Evolutionary conservation across 2,797 vertebrate genomes (phyloP), one percentile per base, ranked within the genome.

Genomic region (Lemur catta): DNA sequence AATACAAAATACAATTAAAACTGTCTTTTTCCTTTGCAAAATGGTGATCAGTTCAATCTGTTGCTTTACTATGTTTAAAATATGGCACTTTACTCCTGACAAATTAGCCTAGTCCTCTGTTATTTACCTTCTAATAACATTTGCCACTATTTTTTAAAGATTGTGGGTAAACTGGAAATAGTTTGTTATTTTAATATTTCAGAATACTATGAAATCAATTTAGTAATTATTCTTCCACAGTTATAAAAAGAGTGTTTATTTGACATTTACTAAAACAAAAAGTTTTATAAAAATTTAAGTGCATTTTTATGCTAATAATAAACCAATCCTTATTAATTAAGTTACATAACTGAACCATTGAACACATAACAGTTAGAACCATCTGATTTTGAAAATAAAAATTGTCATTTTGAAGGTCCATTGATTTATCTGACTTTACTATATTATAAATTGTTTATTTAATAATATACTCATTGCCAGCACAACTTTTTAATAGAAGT

Each of bases 401-500:
- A 46, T 18, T 24, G 50, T 57, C 9, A 91, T 67, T 57, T 74
- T 87, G 48, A 91, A 78, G 59, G 4, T 95, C 80, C 93, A 84
- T 67, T 93, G 80, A 94, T 24, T 97, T 76, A 89, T 38, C 92
- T 93, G 46, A 95, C 2, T 98, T 97, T 96, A 95, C 69, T 81
- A 91, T 94, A 96, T 95, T 96, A 96, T 50, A 97, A 95, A 96
- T 97, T 98, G 92, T 97, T 98, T 98, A 96, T 94, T 98, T 97
- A 97, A 93, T 91, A 94, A 82, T 0, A 0, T 95, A 93, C 65
- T 96, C 84, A 97, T 96, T 97, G 92, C 90, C 95, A 97, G 81
- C 43, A 95, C 97, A 98, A 97, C 95, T 98, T 98, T 95, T 96
- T 97, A 98, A 98, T 98, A 97, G 87, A 98, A 97, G 91, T 98